A percentile compares a stretch with the other conserved stretches of the same genome.
Conservation (phyloP, 2,888 invertebrate genomes). For the Epistrophe grossulariae region DNA sequence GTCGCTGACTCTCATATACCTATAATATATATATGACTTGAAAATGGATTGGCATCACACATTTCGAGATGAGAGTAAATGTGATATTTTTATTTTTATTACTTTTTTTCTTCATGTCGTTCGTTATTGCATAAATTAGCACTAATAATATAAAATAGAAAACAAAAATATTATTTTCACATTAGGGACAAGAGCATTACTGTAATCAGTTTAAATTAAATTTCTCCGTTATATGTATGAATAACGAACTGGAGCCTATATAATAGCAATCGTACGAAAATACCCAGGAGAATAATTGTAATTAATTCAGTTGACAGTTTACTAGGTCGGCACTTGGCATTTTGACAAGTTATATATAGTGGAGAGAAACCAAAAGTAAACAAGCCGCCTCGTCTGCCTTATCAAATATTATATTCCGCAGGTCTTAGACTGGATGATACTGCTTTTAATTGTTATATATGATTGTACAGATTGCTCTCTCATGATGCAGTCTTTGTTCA, state of each 20-base stretch:
- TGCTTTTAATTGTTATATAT: slow-evolving; percentile 28
- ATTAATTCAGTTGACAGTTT: slow-evolving; percentile 75
- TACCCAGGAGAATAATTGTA: slow-evolving; percentile 68
- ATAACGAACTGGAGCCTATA: slow-evolving; percentile 26
- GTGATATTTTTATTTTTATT: not conserved
- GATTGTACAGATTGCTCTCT: slow-evolving; percentile 43
- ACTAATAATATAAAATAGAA: slow-evolving; percentile 43
- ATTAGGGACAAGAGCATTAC: slow-evolving; percentile 60
- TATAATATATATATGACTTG: slow-evolving; percentile 5
- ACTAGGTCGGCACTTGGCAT: slow-evolving; percentile 59
- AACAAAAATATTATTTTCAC: slow-evolving; percentile 59
- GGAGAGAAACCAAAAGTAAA: slow-evolving; percentile 60
- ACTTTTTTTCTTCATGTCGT: slow-evolving; percentile 8
- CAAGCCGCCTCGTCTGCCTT: slow-evolving; percentile 50
- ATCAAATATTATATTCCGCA: slow-evolving; percentile 45
- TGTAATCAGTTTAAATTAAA: slow-evolving; percentile 74
- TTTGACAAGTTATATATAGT: slow-evolving; percentile 34
- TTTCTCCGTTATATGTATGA: slow-evolving; percentile 57
- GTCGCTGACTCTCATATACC: slow-evolving; percentile 19
- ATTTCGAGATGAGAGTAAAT: slow-evolving; percentile 16
- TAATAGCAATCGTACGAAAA: slow-evolving; percentile 53
- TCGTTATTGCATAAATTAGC: slow-evolving; percentile 67
- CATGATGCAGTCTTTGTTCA: slow-evolving; percentile 39
- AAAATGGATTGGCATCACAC: slow-evolving; percentile 37
- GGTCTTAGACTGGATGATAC: slow-evolving; percentile 5